A percentile compares a stretch with the other conserved stretches of the same genome.
These are phyloP conservation scores for Melanotaenia parkinsoni DNA, from an alignment of 2,797 vertebrate genomes.

Conservation along the genomic window DNA sequence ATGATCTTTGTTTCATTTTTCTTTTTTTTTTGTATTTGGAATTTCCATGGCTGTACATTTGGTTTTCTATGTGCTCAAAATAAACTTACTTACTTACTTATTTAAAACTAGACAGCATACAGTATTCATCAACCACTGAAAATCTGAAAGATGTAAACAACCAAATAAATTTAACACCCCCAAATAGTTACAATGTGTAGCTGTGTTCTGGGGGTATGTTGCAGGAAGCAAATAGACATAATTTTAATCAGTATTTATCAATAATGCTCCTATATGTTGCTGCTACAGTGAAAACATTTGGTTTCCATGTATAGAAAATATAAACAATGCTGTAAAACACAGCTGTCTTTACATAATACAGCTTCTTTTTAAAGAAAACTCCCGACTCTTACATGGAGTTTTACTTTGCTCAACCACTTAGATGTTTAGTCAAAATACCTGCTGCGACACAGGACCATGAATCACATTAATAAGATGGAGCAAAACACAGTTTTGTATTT, in stretches of 20 bases:
- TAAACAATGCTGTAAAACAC: neutral
- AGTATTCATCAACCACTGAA: conserved; percentile 9
- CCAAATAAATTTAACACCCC: neutral
- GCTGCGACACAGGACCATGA: neutral
- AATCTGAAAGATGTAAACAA: conserved; percentile 18
- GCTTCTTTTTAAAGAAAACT: too few relatives aligned
- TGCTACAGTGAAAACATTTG: neutral
- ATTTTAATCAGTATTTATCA: neutral
- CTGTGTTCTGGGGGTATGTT: neutral
- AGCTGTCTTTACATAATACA: too few relatives aligned
- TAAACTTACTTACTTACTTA: too few relatives aligned
- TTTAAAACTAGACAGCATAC: neutral
- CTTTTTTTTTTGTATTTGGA: too few relatives aligned
- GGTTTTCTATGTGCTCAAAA: too few relatives aligned
- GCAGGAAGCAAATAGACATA: neutral
- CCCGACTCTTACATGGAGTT: neutral
- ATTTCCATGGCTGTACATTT: too few relatives aligned
- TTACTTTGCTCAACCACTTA: neutral
- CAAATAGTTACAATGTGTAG: neutral
- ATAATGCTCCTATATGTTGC: neutral
- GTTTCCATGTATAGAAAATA: neutral
- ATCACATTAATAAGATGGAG: neutral
- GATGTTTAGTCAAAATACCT: neutral
- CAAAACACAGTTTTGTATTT: neutral
- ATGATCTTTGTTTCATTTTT: too few relatives aligned